Evolutionary conservation across 1,140 invertebrate species (phyloP).

Genomic region (Stenopsyche tienmushanensis): DNA sequence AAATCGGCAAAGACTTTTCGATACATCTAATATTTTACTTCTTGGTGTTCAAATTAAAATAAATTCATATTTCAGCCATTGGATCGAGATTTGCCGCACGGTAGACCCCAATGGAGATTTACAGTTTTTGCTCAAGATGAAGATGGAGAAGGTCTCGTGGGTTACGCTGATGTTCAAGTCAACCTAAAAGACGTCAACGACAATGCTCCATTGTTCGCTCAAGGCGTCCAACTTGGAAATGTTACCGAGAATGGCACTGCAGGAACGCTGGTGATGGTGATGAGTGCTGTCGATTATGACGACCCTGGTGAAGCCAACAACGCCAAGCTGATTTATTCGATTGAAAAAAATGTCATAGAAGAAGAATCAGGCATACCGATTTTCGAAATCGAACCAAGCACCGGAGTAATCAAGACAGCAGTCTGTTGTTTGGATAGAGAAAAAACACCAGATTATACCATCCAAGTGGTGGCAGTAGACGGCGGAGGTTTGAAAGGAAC

Average conservation of each 20-base stretch:
- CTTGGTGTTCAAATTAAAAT: background rate
- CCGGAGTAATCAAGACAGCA: constrained; percentile 64
- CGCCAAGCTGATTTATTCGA: constrained; percentile 64
- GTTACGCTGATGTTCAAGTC: constrained; percentile 73
- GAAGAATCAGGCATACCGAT: constrained; percentile 64
- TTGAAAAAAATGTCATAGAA: constrained; percentile 71
- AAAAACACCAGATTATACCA: constrained; percentile 67
- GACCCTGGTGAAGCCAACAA: constrained; percentile 67
- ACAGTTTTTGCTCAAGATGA: constrained; percentile 74
- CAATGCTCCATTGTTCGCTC: constrained; percentile 73
- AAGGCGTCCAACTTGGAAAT: constrained; percentile 63
- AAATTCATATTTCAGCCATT: constrained; percentile 54
- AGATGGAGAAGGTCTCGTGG: constrained; percentile 66
- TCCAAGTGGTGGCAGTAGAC: constrained; percentile 66
- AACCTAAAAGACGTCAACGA: constrained; percentile 76
- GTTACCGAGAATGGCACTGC: constrained; percentile 67
- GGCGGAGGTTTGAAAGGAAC: constrained; percentile 62
- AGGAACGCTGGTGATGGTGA: constrained; percentile 68
- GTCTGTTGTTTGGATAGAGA: constrained; percentile 66
- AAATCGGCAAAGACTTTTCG: too few species aligned
- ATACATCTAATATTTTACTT: constrained; percentile 8
- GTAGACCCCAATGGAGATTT: constrained; percentile 72
- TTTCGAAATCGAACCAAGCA: constrained; percentile 66
- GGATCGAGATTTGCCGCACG: constrained; percentile 71
- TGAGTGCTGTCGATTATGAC: constrained; percentile 69